Evolutionary conservation across 1,140 invertebrate genomes (phyloP).

Genomic region (Aradophagus sp.): DNA sequence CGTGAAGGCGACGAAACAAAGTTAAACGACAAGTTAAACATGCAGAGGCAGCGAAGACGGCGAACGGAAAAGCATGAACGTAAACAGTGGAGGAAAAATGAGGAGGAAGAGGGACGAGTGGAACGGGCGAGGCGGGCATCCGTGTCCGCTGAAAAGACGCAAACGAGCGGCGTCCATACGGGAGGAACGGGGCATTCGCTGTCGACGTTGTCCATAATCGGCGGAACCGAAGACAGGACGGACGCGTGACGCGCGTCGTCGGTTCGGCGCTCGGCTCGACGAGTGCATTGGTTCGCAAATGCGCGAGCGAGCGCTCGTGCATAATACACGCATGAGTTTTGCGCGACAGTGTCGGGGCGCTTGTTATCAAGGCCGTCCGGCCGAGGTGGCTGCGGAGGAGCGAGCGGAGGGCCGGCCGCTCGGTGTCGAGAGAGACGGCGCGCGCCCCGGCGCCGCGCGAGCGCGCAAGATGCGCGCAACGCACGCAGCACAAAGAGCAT

Average conservation of each 20-base stretch:
- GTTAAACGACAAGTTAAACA: no score
- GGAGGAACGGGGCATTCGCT: conserved; percentile 4
- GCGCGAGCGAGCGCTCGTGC: conserved; percentile 9
- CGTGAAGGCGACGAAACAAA: no score
- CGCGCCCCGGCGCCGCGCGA: background rate
- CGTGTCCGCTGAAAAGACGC: background rate
- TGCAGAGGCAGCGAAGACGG: no score
- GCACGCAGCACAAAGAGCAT: conserved; percentile 69
- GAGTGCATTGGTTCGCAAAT: conserved; percentile 5
- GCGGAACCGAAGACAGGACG: conserved; percentile 33
- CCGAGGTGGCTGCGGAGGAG: conserved; percentile 35
- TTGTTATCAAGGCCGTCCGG: conserved; percentile 65
- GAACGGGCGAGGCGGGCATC: no score
- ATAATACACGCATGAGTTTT: conserved; percentile 37
- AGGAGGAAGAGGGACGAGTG: no score
- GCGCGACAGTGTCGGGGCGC: conserved; percentile 48
- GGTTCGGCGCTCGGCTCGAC: conserved; percentile 1
- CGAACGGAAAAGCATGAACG: no score
- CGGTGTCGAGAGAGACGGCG: conserved; percentile 8
- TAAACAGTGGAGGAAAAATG: no score
- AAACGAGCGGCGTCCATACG: conserved; percentile 6
- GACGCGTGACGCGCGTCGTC: conserved; percentile 2
- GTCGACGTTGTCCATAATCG: conserved; percentile 41
- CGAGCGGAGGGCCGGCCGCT: conserved; percentile 6
- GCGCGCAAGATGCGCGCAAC: conserved; percentile 10